These are phyloP conservation scores for Heliornis fulica DNA, from an alignment of 2,113 vertebrate genomes.

Conservation along the genomic window DNA sequence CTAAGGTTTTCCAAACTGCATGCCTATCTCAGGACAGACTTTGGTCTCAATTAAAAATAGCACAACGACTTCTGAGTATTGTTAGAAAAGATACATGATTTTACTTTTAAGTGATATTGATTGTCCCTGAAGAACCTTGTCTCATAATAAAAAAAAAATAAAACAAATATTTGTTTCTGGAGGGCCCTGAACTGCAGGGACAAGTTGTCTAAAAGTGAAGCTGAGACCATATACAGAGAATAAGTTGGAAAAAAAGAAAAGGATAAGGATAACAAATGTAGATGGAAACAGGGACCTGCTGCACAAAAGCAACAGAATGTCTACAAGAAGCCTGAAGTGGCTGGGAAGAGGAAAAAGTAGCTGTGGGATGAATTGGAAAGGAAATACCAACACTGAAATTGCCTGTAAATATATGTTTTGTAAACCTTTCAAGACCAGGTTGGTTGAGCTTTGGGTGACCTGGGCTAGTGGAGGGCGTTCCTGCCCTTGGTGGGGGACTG, in stretches of 20 bases:
- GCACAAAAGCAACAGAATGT: neutral
- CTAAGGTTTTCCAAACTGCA: neutral
- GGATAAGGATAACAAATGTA: neutral
- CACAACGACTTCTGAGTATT: neutral
- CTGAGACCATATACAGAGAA: accelerated
- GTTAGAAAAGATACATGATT: neutral
- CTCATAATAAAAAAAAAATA: neutral
- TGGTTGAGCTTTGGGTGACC: too few relatives aligned
- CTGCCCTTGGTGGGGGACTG: too few relatives aligned
- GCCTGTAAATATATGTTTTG: neutral
- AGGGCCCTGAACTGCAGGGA: neutral
- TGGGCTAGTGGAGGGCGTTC: too few relatives aligned
- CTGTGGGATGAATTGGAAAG: neutral
- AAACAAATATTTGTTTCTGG: neutral
- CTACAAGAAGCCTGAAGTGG: neutral
- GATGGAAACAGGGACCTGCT: neutral
- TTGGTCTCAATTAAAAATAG: neutral
- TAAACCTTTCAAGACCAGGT: neutral
- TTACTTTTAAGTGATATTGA: neutral
- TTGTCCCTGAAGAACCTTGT: neutral
- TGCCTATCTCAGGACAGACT: neutral
- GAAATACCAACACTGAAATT: neutral
- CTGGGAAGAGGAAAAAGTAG: neutral
- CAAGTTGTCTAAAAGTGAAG: neutral
- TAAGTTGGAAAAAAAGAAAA: neutral